A percentile compares a stretch with the other conserved stretches of the same genome.
phyloP scores from a whole-genome alignment of 2,113 vertebrate species.

The Pangasianodon hypophthalmus region DNA sequence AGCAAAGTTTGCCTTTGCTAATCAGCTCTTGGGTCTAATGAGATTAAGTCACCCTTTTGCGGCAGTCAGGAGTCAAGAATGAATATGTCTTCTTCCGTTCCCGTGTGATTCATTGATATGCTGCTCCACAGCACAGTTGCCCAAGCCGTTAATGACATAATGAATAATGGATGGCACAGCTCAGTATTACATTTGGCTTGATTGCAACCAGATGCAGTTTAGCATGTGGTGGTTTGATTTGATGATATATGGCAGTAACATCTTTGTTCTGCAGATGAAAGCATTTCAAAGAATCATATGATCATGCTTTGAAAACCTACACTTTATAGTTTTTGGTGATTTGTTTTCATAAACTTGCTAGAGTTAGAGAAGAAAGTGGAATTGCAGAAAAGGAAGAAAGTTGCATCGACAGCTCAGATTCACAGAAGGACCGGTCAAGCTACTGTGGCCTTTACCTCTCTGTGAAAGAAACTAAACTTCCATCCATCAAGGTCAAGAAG shows the following conservation, averaged over 20 bases:
- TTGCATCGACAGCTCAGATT: neutral
- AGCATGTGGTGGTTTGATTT: conserved; percentile 72
- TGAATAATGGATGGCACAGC: conserved; percentile 77
- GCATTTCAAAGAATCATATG: neutral
- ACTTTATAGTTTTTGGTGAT: neutral
- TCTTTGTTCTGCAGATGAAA: conserved; percentile 28
- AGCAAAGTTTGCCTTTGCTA: conserved; percentile 42
- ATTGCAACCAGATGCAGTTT: conserved; percentile 74
- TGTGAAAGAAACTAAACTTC: neutral
- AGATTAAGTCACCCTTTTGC: conserved; percentile 57
- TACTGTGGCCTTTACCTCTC: neutral
- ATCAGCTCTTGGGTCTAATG: conserved; percentile 49
- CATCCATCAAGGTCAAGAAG: neutral
- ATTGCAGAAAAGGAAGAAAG: neutral
- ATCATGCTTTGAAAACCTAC: neutral
- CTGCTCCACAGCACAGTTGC: conserved; percentile 58
- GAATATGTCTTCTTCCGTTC: conserved; percentile 47
- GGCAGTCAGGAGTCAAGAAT: conserved; percentile 49
- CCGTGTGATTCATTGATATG: conserved; percentile 69
- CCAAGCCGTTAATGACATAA: conserved; percentile 71
- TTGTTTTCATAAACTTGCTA: neutral
- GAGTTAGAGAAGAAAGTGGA: neutral
- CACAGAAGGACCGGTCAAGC: neutral
- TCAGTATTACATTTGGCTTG: conserved; percentile 74
- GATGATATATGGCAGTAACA: conserved; percentile 65